These are phyloP conservation scores for Erythrolamprus reginae DNA, from an alignment of 2,113 vertebrate genomes.

Conservation along the genomic window DNA sequence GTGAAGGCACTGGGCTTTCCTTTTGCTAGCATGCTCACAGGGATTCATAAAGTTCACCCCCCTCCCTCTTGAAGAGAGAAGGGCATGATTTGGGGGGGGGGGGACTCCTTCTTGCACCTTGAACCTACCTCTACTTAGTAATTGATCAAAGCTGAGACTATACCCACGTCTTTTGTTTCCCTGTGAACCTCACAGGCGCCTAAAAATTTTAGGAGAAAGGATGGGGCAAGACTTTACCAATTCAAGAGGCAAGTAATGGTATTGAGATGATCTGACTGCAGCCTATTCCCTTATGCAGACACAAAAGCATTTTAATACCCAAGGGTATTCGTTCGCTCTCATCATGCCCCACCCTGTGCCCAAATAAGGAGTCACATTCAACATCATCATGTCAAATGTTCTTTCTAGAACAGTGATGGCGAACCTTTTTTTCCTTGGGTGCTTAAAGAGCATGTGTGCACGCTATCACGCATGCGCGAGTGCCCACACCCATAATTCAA, in stretches of 20 bases:
- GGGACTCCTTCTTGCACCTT: constrained; percentile 11
- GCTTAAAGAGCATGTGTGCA: no score
- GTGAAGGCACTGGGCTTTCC: constrained; percentile 13
- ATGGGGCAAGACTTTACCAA: neutral
- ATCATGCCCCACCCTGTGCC: neutral
- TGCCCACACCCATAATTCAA: no score
- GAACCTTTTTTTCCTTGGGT: no score
- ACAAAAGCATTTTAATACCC: neutral
- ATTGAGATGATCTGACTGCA: neutral
- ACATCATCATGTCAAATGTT: neutral
- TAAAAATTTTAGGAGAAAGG: neutral
- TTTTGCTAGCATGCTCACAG: constrained; percentile 22
- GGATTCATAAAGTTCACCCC: constrained; percentile 25
- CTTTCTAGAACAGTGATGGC: no score
- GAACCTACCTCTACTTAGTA: constrained; percentile 24
- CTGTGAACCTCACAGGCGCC: neutral
- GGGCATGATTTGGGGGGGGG: neutral
- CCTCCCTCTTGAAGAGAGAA: neutral
- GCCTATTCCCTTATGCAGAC: neutral
- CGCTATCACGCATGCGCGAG: no score
- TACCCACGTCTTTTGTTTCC: constrained; percentile 17
- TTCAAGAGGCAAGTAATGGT: neutral
- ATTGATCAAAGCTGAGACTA: constrained; percentile 25
- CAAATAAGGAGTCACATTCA: neutral
- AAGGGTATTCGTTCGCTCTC: neutral